Conservation (phyloP, 2,113 vertebrate genomes). For the Pseudolaguvia tuberculata region DNA sequence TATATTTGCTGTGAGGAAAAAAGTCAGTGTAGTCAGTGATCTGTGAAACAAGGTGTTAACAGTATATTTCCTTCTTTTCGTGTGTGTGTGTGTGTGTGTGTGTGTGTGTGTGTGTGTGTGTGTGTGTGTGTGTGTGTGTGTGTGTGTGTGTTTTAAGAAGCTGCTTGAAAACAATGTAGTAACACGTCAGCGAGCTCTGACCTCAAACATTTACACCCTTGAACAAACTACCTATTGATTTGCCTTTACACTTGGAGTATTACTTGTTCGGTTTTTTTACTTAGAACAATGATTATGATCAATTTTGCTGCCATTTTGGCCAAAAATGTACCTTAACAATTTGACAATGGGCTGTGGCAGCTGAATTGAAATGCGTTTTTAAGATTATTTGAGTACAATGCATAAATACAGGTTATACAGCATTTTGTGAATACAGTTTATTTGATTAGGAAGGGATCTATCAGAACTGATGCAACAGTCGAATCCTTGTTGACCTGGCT, state of each 20-base stretch:
- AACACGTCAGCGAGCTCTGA: slow-evolving; percentile 73
- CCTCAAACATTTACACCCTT: slow-evolving; percentile 49
- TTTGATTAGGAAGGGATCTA: neutral
- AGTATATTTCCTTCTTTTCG: too few relatives aligned
- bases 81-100: neutral
- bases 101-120: neutral
- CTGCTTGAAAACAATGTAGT: slow-evolving; percentile 67
- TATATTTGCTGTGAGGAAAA: too few relatives aligned
- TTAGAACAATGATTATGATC: neutral
- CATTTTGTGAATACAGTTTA: too few relatives aligned
- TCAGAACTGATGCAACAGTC: neutral
- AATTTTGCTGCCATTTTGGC: too few relatives aligned
- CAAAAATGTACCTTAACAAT: neutral
- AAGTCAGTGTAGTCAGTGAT: neutral
- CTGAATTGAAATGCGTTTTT: neutral
- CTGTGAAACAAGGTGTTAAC: neutral
- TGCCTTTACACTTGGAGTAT: neutral
- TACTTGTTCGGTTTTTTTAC: neutral
- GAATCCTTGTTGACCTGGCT: neutral
- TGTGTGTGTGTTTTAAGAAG: slow-evolving; percentile 65
- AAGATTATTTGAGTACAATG: too few relatives aligned
- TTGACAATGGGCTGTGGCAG: neutral
- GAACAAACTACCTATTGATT: neutral
- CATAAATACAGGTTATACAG: neutral
- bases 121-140: slow-evolving; percentile 49